These are phyloP conservation scores for Pygoscelis adeliae DNA, from an alignment of 2,113 vertebrate species.

Conservation along the genomic window DNA sequence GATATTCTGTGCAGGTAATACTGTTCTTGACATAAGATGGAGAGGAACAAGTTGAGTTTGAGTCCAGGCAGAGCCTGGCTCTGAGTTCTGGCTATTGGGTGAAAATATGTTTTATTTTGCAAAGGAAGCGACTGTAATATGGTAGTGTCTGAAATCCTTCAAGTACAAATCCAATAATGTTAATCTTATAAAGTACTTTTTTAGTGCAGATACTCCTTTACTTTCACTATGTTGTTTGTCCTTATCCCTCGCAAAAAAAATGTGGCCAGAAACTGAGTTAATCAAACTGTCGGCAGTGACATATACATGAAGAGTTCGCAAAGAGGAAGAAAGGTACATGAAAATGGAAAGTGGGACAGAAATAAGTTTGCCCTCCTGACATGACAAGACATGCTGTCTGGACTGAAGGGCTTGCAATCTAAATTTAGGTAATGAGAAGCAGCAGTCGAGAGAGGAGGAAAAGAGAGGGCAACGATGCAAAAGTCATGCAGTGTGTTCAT, in stretches of 20 bases:
- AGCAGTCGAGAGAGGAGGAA: background rate
- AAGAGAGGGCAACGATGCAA: background rate
- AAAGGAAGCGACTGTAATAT: background rate
- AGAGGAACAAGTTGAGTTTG: background rate
- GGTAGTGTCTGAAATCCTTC: background rate
- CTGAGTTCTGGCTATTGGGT: background rate
- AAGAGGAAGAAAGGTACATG: background rate
- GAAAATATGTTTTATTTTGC: background rate
- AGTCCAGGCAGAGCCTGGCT: background rate
- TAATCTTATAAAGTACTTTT: conserved; percentile 28
- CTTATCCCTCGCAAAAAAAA: background rate
- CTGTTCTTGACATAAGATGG: background rate
- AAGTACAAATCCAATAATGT: background rate
- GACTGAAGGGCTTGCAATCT: background rate
- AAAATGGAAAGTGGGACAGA: background rate
- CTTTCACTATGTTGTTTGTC: background rate
- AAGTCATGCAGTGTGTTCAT: background rate
- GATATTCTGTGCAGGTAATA: background rate
- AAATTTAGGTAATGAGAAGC: background rate
- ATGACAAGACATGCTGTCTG: background rate
- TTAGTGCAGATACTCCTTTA: background rate
- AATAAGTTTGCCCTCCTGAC: background rate
- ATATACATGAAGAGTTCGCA: accelerated
- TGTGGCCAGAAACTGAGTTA: background rate
- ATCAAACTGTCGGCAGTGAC: background rate